Evolutionary conservation across 2,888 invertebrate species (phyloP), one percentile per base, ranked within the genome.

Genomic region (Chromoteleia sp.): DNA sequence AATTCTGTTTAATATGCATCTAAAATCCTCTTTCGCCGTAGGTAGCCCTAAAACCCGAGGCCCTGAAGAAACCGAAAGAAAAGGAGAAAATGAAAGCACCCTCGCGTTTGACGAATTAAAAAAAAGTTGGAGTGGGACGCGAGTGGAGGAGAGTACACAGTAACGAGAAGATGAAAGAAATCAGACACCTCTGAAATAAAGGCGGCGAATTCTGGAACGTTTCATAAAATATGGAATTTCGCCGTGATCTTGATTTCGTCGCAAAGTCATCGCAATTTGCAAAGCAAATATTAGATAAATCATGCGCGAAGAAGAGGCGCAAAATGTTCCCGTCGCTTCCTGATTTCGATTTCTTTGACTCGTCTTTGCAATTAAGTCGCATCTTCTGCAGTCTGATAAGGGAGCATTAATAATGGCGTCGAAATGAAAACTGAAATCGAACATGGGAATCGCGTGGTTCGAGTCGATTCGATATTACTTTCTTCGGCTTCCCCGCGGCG

Each of bases 81-180:
- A 50, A 65, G 70, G 14, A 45, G 70, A 61, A 71, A 70, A 71
- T 70, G 36, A 76, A 76, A 54, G 74, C 67, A 58, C 75, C 48
- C 70, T 71, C 59, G 14, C 48, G 63, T 81, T 81, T 81, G 81
- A 75, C 58, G 71, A 65, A 75, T 75, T 70, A 81, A 81, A 81
- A 75, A 36, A 56, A 75, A 50, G 59, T 43, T 36, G 19, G 21
- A 63, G 61, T 58, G 61, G 48, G 71, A 61, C 58, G 50, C 15
- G 48, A 54, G 67, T 54, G 43, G 43, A 30, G 68, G 7, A 45
- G 74, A 71, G 73, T 52, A 52, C 58, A 59, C 41, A 45, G 67
- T 79, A 79, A 79, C 52, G 78, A 61, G 61, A 68, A 74, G 79
- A 74, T 74, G 68, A 80, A 80, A 68, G 79, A 80, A 74, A 80